Evolutionary conservation across 2,888 invertebrate species (phyloP).

Genomic region (Myathropa florea): DNA sequence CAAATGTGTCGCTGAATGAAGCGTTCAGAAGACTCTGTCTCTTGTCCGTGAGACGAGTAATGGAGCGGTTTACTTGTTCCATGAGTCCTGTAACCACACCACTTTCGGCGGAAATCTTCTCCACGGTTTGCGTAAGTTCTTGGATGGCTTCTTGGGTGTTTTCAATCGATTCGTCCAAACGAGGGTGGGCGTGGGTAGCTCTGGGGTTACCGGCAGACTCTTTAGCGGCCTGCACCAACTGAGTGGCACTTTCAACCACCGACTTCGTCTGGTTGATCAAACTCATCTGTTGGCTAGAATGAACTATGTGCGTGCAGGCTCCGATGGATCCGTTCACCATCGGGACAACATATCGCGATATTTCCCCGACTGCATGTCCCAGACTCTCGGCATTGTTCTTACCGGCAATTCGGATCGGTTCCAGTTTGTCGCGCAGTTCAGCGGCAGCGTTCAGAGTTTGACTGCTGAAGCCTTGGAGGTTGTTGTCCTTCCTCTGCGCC

Average conservation of each 20-base stretch:
- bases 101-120: slow-evolving; percentile 91
- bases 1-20: slow-evolving; percentile 89
- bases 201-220: slow-evolving; percentile 96
- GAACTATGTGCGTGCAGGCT: slow-evolving; percentile 93
- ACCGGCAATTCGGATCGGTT: slow-evolving; percentile 91
- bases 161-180: slow-evolving; percentile 90
- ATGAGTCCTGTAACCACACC: slow-evolving; percentile 95
- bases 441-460: slow-evolving; percentile 90
- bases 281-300: slow-evolving; percentile 92
- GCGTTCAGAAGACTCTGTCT: slow-evolving; percentile 87
- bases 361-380: slow-evolving; percentile 91
- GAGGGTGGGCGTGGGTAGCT: slow-evolving; percentile 89
- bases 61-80: slow-evolving; percentile 94
- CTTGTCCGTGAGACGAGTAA: slow-evolving; percentile 89
- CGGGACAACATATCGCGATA: slow-evolving; percentile 91
- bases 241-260: slow-evolving; percentile 94
- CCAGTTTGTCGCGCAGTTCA: slow-evolving; percentile 91
- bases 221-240: slow-evolving; percentile 91
- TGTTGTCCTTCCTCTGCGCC: slow-evolving; percentile 86
- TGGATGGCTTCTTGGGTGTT: slow-evolving; percentile 89
- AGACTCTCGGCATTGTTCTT: slow-evolving; percentile 95
- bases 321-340: slow-evolving; percentile 92
- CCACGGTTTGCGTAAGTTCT: slow-evolving; percentile 90
- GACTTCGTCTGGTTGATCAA: slow-evolving; percentile 96
- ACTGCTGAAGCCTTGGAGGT: slow-evolving; percentile 88